Evolutionary conservation across 2,113 vertebrate species (phyloP).

Genomic region (Melanerpes aurifrons): DNA sequence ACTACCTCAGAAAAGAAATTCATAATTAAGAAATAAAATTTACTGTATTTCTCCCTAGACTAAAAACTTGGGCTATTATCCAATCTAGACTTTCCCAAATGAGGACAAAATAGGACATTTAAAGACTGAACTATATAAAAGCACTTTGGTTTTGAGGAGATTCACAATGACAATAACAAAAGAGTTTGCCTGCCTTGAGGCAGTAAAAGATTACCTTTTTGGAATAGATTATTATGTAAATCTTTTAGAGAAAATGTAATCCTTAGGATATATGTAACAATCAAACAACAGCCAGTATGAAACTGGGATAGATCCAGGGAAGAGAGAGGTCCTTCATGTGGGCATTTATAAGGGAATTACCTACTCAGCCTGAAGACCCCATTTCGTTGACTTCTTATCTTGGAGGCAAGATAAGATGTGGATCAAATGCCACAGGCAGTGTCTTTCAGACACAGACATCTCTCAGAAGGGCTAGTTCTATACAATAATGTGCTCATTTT

Average conservation of each 20-base stretch:
- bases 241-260: neutral
- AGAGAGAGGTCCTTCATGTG: neutral
- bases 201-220: neutral
- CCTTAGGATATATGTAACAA: neutral
- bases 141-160: neutral
- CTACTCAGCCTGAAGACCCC: neutral
- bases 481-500: accelerated
- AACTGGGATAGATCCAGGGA: neutral
- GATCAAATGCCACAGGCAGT: accelerated
- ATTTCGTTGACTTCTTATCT: neutral
- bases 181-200: neutral
- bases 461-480: neutral
- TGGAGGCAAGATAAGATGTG: no score
- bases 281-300: neutral
- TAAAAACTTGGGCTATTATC: neutral
- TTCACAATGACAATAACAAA: neutral
- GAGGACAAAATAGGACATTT: neutral
- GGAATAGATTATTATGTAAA: neutral
- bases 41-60: neutral
- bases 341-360: neutral
- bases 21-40: neutral
- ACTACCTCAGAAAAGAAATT: neutral
- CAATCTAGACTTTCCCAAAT: neutral
- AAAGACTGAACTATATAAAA: neutral
- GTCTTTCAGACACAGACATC: accelerated